These are phyloP conservation scores for Scomber japonicus DNA, from an alignment of 2,113 vertebrate species.

Conservation along the genomic window DNA sequence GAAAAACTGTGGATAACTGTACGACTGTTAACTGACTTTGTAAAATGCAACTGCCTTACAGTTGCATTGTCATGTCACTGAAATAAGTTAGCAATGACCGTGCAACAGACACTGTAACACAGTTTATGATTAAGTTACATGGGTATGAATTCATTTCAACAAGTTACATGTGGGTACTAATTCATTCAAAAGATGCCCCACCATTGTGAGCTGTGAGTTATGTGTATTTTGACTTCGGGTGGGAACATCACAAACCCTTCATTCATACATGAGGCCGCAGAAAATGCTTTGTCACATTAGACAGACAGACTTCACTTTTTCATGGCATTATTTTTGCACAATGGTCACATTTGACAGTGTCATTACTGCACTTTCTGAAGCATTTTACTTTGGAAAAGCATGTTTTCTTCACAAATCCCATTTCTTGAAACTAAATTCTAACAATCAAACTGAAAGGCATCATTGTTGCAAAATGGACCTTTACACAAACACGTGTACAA, in stretches of 20 bases:
- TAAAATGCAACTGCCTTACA: no score
- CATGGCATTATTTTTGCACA: neutral
- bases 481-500: neutral
- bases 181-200: neutral
- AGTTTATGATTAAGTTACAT: no score
- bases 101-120: no score
- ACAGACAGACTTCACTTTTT: neutral
- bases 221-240: no score
- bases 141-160: neutral
- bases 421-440: constrained; percentile 1
- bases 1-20: no score
- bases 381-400: neutral
- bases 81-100: no score
- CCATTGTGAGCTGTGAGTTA: neutral
- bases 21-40: no score
- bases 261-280: neutral
- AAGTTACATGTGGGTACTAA: neutral
- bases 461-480: neutral
- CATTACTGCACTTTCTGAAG: neutral
- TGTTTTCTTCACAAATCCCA: neutral
- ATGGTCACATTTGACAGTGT: neutral
- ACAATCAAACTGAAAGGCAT: neutral
- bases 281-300: neutral
- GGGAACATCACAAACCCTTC: neutral
- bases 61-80: no score